Conservation (phyloP, 2,888 invertebrate species). For the Coremacera marginata region DNA sequence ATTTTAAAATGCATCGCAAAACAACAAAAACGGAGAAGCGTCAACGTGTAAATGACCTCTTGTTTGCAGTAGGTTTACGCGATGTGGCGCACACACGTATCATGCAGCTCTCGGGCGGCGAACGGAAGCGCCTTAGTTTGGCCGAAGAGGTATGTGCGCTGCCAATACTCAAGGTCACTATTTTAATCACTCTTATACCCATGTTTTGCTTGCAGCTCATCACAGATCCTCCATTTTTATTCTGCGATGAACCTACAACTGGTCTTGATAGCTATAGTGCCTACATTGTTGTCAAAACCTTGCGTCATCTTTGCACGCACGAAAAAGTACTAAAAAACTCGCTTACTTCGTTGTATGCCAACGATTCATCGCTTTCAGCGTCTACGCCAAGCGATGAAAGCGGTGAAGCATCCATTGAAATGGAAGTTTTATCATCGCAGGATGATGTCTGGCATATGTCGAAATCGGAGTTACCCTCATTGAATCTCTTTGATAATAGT, state of each 20-base stretch:
- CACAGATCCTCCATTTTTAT: conserved; percentile 88
- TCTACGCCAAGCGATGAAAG: conserved; percentile 52
- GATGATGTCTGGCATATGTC: conserved; percentile 48
- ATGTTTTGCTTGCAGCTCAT: conserved; percentile 74
- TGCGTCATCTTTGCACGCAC: conserved; percentile 73
- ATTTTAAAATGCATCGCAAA: conserved; percentile 79
- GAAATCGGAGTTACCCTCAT: conserved; percentile 53
- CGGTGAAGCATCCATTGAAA: conserved; percentile 59
- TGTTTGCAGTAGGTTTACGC: conserved; percentile 77
- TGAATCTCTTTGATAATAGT: conserved; percentile 52
- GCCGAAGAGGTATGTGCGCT: conserved; percentile 80
- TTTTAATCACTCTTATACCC: not conserved
- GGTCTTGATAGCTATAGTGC: conserved; percentile 93
- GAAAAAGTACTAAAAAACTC: conserved; percentile 65
- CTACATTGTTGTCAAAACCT: conserved; percentile 80
- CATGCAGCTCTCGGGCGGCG: conserved; percentile 88
- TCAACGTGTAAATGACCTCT: conserved; percentile 61
- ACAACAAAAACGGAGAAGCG: conserved; percentile 67
- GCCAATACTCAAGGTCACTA: not conserved
- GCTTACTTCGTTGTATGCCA: conserved; percentile 59
- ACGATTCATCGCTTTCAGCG: conserved; percentile 53
- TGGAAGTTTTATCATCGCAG: conserved; percentile 56
- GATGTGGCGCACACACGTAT: conserved; percentile 80
- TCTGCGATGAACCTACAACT: conserved; percentile 95
- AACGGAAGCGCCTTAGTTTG: conserved; percentile 86